These are phyloP conservation scores for Harpalus rubripes DNA, from an alignment of 2,888 invertebrate genomes.

Conservation along the genomic window DNA sequence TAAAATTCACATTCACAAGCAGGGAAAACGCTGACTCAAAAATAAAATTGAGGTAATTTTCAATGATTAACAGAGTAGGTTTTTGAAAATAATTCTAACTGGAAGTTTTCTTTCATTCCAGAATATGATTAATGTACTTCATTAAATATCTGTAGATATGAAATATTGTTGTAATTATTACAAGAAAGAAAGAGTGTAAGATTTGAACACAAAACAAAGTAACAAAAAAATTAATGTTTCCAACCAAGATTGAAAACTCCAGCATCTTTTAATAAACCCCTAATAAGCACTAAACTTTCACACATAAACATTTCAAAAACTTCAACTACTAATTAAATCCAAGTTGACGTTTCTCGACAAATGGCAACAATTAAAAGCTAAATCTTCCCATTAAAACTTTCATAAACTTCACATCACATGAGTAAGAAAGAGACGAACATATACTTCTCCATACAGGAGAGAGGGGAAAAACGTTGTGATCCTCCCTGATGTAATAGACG, in stretches of 20 bases:
- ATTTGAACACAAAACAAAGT: too few relatives aligned
- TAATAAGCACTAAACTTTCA: neutral
- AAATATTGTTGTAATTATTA: too few relatives aligned
- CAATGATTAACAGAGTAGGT: neutral
- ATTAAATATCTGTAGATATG: too few relatives aligned
- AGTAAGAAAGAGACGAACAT: slow-evolving; percentile 12
- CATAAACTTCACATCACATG: slow-evolving; percentile 58
- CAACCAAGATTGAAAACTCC: neutral
- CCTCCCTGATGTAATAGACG: slow-evolving; percentile 57
- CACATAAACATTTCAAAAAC: slow-evolving; percentile 31
- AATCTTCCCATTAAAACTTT: slow-evolving; percentile 64
- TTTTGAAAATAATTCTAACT: neutral
- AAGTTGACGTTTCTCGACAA: slow-evolving; percentile 52
- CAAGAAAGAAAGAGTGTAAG: too few relatives aligned
- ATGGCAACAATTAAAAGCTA: slow-evolving; percentile 64
- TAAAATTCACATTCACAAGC: slow-evolving; percentile 21
- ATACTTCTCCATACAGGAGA: slow-evolving; percentile 19
- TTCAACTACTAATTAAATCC: slow-evolving; percentile 63
- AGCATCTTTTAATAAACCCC: slow-evolving; percentile 10
- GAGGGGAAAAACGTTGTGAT: slow-evolving; percentile 45
- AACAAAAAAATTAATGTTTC: neutral
- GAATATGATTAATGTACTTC: slow-evolving; percentile 12
- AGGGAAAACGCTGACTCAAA: neutral
- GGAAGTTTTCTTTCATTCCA: neutral
- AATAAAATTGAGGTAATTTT: neutral